Base-by-base conservation (phyloP, 2,888 invertebrate genomes). In the Coelinius sp. region DNA sequence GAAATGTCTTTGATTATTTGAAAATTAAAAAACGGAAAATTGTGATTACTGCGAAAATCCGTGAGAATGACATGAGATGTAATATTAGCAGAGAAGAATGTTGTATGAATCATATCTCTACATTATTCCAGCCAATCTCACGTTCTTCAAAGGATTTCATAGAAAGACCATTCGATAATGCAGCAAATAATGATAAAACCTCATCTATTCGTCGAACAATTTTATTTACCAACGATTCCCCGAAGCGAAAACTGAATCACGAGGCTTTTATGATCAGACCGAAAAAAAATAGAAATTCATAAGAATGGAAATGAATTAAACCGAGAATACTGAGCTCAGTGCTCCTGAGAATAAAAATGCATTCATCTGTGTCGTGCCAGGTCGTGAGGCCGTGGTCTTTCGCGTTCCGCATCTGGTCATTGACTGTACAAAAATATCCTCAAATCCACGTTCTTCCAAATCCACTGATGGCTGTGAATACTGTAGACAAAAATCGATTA, bases 361-460 rank as follows among this genome's bases (percentile, higher is more conserved):
- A 49, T 49, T 49, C 46, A 49, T 20, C 46, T 20, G 46, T 17
- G 46, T 49, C 20, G 46, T 49, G 46, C 6, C 46, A 49, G 20
- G 20, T 49, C 20, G 46, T 17, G 44, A 44, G 44, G 44, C 44
- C 44, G 46, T 14, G 20, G 17, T 49, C 10, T 49, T 14, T 49
- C 46, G 46, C 46, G 46, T 49, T 49, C 46, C 20, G 20, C 20
- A 49, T 49, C 31, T 65, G 66, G 70, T 70, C 70, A 70, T 66
- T 70, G 70, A 70, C 70, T 70, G 65, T 27, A 70, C 65, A 56
- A 65, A 70, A 70, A 65, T 70, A 70, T 44, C 56, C 65, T 65
- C 41, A 44, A 66, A 59, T 66, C 64, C 63, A 35, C 65, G 56
- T 41, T 35, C 31, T 14, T 12, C 62, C 14, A 38, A 59, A 62